phyloP scores from a whole-genome alignment of 2,888 invertebrate species.

The Diplazon laetatorius region DNA sequence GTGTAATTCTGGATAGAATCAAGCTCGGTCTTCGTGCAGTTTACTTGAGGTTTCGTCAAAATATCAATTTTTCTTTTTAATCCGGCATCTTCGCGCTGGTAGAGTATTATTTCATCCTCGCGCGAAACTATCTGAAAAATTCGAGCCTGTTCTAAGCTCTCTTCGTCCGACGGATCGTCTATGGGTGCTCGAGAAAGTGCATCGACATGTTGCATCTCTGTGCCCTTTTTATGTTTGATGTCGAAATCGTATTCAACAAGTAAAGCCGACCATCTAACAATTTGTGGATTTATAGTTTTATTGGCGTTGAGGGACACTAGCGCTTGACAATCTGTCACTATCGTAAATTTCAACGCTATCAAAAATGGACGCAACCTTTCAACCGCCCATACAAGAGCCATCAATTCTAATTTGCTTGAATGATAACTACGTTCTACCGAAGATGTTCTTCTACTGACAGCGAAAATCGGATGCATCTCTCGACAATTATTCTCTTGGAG shows the following conservation, averaged over 20 bases:
- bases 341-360: conserved; percentile 23
- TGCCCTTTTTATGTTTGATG: conserved; percentile 61
- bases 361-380: neutral
- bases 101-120: conserved; percentile 12
- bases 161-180: conserved; percentile 14
- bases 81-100: neutral
- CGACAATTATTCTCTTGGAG: too few relatives aligned
- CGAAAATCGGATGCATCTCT: neutral
- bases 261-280: neutral
- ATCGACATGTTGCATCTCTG: conserved; percentile 62
- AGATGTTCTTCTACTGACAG: neutral
- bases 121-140: conserved; percentile 36
- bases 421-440: neutral
- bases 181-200: conserved; percentile 60
- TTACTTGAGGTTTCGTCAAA: neutral
- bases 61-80: conserved; percentile 16
- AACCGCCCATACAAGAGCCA: conserved; percentile 16
- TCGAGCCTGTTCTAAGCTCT: neutral
- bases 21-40: conserved; percentile 22
- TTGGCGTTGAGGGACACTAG: neutral
- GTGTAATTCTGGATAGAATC: conserved; percentile 8
- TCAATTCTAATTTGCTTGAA: neutral
- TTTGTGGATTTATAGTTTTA: conserved; percentile 1
- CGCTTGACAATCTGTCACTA: conserved; percentile 27
- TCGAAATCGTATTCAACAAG: conserved; percentile 29